phyloP scores from a whole-genome alignment of 2,113 vertebrate genomes.

The Eidolon helvum region DNA sequence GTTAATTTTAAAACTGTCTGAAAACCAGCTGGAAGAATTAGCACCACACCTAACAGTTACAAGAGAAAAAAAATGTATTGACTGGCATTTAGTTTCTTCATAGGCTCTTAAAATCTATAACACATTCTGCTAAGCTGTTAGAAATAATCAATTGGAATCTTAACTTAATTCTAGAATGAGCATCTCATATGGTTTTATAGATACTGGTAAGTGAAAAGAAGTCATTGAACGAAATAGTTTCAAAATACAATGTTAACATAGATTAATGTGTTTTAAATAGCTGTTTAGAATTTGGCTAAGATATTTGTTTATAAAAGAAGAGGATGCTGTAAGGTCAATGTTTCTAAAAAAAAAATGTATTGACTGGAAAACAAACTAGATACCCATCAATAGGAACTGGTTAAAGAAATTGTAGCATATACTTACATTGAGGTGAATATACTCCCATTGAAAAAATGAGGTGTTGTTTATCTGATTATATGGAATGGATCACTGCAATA shows the following conservation, averaged over 20 bases:
- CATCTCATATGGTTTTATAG: neutral
- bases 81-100: conserved; percentile 29
- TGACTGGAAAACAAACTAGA: neutral
- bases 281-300: neutral
- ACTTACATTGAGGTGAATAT: neutral
- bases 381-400: neutral
- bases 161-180: neutral
- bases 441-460: neutral
- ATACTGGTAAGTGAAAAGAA: conserved; percentile 23
- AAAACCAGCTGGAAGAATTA: conserved; percentile 62
- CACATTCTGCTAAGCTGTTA: conserved; percentile 25
- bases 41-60: conserved; percentile 35
- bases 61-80: neutral
- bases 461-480: neutral
- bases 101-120: conserved; percentile 38
- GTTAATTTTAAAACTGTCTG: conserved; percentile 60
- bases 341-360: neutral
- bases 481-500: too few relatives aligned
- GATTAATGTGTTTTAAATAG: neutral
- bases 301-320: conserved; percentile 25
- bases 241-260: neutral
- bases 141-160: conserved; percentile 17
- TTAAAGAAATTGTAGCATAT: neutral
- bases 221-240: conserved; percentile 2
- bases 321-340: neutral